Base-by-base conservation (phyloP, 2,888 invertebrate species). In the Chelonus formosanus region DNA sequence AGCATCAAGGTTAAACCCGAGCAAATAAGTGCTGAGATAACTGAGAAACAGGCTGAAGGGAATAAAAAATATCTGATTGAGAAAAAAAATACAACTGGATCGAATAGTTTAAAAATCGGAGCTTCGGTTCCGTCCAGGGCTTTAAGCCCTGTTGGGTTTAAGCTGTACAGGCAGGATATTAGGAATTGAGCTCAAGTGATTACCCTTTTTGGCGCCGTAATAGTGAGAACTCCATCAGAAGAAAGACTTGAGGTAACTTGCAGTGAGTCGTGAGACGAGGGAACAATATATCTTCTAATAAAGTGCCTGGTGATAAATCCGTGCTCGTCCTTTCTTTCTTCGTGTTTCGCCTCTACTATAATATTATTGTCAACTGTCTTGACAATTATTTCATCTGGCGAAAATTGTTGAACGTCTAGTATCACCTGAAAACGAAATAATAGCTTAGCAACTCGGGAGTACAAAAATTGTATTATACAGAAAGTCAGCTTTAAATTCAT, bases 281-380 rank as follows among this genome's bases (percentile, higher is more conserved):
- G 87, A 65, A 87, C 72, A 67, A 85, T 78, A 76, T 86, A 87
- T 72, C 85, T 81, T 54, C 87, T 79, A 55, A 83, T 82, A 73
- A 86, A 86, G 74, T 86, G 86, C 65, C 86, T 77, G 70, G 85
- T 84, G 71, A 87, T 82, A 74, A 78, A 85, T 35, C 86, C 86
- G 79, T 86, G 85, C 69, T 86, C 85, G 73, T 87, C 87, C 67
- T 81, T 80, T 71, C 78, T 84, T 74, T 87, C 86, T 71, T 86
- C 85, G 78, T 87, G 87, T 73, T 85, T 86, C 60, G 86, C 86
- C 70, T 86, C 85, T 50, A 87, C 83, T 43, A 85, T 80, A 54
- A 87, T 78, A 70, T 79, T 77, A 69, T 85, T 84, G 71, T 84
- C 85, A 67, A 79, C 75, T 47, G 85, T 82, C 74, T 86, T 87